Base-by-base conservation (phyloP, 53 echinoderm and acorn worm genomes). In the Antedon mediterranea region DNA sequence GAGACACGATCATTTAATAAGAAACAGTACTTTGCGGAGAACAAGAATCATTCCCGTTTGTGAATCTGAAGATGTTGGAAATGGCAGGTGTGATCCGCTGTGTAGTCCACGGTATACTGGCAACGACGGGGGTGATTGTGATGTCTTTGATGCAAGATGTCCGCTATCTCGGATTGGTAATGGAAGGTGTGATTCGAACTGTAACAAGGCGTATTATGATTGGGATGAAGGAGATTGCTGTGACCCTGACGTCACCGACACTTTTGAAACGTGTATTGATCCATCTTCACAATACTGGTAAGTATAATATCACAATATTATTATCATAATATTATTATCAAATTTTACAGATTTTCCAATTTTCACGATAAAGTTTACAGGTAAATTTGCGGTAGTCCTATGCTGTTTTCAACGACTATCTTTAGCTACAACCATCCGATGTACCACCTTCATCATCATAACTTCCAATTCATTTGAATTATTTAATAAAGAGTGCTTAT, bases 221-320 rank as follows among this genome's bases (percentile, higher is more conserved):
- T 92, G 84, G 76, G 98, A 98, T 71, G 90, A 79, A 0, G 98
- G 98, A 7, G 98, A 98, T 74, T 98, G 98, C 31, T 98, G 98
- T 18, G 71, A 83, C 42, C 86, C 84, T 27, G 57, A 15, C 32
- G 30, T 81, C 30, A 81, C 90, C 1, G 72, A 87, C 28, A 78
- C 57, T 70, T 73, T 76, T 0, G 18, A 29, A 9, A 81, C 79
- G n/a, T 92, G 98, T 72, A 79, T 88, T 11, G 98, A 98, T 71
- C 98, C 98, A 26, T 27, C 41, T 0, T 93, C 92, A 4, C 73
- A 76, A 0, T 80, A 88, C 76, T 92, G 97, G 97, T 92, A 87
- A 28, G 29, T 26, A 15, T 5, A 3, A 31, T n/a, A 77, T 26
- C 1, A 9, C 7, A 33, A 7, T 18, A n/a, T n/a, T n/a, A n/a